These are phyloP conservation scores for Boloria selene DNA, from an alignment of 2,888 invertebrate species.

Conservation along the genomic window DNA sequence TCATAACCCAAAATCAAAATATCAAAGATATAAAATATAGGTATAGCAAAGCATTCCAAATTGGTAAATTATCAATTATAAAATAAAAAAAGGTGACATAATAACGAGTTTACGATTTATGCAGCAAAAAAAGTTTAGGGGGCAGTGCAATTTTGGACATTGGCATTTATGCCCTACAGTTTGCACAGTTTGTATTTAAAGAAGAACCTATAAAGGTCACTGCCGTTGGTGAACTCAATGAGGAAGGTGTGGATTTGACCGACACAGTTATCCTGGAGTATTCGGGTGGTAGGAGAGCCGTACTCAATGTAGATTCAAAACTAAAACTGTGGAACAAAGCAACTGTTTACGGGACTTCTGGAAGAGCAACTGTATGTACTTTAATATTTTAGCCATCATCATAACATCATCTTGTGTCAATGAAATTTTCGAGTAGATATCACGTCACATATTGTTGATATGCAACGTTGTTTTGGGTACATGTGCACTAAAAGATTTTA, in stretches of 20 bases:
- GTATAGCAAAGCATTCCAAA: too few species aligned
- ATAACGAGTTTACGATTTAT: background rate
- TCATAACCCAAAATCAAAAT: too few species aligned
- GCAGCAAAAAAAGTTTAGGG: constrained; percentile 86
- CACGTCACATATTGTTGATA: too few species aligned
- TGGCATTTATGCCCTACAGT: constrained; percentile 89
- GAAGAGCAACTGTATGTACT: constrained; percentile 78
- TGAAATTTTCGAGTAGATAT: too few species aligned
- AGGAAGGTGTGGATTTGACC: constrained; percentile 86
- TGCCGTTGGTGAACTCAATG: constrained; percentile 86
- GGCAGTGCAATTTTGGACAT: constrained; percentile 90
- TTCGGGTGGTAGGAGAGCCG: constrained; percentile 83
- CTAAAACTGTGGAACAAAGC: constrained; percentile 83
- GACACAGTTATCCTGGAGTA: constrained; percentile 85
- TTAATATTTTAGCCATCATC: too few species aligned
- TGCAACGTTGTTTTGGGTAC: too few species aligned
- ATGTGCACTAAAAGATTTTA: too few species aligned
- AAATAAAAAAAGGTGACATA: too few species aligned
- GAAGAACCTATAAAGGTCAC: constrained; percentile 86
- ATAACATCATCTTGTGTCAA: too few species aligned
- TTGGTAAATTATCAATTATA: too few species aligned
- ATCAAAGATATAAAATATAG: too few species aligned
- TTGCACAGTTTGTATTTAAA: constrained; percentile 86
- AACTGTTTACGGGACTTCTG: constrained; percentile 85
- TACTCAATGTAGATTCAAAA: constrained; percentile 77